Evolutionary conservation across 2,888 invertebrate species (phyloP).

Genomic region (Ganaspis brasiliensis): DNA sequence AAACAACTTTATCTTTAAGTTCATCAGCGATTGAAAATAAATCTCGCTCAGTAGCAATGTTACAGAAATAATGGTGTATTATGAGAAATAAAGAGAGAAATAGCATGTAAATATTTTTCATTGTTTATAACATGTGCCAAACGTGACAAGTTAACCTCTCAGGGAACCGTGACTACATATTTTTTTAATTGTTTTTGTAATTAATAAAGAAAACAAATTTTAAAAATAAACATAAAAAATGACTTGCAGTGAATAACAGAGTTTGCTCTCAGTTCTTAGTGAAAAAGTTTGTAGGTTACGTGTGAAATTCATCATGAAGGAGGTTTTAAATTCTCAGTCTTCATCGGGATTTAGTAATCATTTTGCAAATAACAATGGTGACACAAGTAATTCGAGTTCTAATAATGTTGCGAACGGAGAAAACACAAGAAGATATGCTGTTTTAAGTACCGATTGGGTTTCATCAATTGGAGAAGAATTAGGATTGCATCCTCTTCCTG

Average conservation of each 20-base stretch:
- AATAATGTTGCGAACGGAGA: constrained; percentile 70
- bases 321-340: constrained; percentile 71
- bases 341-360: constrained; percentile 72
- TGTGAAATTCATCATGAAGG: constrained; percentile 70
- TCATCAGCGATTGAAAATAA: background rate
- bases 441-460: constrained; percentile 78
- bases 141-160: constrained; percentile 29
- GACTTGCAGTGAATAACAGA: background rate
- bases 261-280: background rate
- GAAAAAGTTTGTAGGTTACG: background rate
- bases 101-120: constrained; percentile 7
- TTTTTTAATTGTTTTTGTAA: background rate
- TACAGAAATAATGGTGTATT: background rate
- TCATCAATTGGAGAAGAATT: constrained; percentile 77
- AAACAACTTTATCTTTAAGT: constrained; percentile 8
- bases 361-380: constrained; percentile 76
- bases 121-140: constrained; percentile 10
- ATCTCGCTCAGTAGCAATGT: background rate
- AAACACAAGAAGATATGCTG: constrained; percentile 74
- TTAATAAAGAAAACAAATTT: background rate
- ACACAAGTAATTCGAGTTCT: constrained; percentile 67
- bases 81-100: background rate
- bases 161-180: background rate
- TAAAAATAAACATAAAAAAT: constrained; percentile 1
- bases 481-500: constrained; percentile 76